Conservation (phyloP, 1,140 invertebrate genomes). For the Heliconius himera region DNA sequence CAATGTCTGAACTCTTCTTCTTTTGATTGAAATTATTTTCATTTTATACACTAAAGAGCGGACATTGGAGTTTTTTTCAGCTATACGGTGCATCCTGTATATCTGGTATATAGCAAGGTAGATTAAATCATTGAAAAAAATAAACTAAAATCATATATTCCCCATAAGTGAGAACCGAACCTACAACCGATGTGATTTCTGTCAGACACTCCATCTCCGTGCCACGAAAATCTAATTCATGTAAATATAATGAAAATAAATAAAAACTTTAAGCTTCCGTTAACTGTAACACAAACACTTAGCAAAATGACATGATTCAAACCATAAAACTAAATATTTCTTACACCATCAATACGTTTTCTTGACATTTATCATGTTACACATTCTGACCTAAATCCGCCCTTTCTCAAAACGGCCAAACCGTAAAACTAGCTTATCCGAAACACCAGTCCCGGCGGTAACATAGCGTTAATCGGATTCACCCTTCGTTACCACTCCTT, state of each 20-base stretch:
- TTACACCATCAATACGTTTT: conserved; percentile 14
- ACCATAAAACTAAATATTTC: neutral
- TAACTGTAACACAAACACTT: neutral
- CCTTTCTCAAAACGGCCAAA: conserved; percentile 24
- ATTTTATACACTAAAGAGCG: too few species aligned
- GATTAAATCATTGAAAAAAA: too few species aligned
- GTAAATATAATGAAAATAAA: neutral
- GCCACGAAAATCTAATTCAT: too few species aligned
- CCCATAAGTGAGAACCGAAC: too few species aligned
- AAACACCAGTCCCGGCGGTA: conserved; percentile 31
- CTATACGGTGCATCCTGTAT: too few species aligned
- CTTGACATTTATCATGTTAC: conserved; percentile 36
- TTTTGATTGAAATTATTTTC: too few species aligned
- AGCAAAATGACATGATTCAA: neutral
- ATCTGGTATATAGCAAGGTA: too few species aligned
- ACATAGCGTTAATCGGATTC: conserved; percentile 40
- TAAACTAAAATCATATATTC: too few species aligned
- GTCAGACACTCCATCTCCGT: too few species aligned
- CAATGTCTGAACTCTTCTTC: too few species aligned
- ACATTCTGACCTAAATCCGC: conserved; percentile 31
- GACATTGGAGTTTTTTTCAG: too few species aligned
- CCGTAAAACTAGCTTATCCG: conserved; percentile 23
- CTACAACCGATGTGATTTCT: too few species aligned
- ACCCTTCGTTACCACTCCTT: conserved; percentile 25
- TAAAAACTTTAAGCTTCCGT: neutral